Evolutionary conservation across 2,888 invertebrate species (phyloP), one percentile per base, ranked within the genome.

Genomic region (Drosophila stalkeri): DNA sequence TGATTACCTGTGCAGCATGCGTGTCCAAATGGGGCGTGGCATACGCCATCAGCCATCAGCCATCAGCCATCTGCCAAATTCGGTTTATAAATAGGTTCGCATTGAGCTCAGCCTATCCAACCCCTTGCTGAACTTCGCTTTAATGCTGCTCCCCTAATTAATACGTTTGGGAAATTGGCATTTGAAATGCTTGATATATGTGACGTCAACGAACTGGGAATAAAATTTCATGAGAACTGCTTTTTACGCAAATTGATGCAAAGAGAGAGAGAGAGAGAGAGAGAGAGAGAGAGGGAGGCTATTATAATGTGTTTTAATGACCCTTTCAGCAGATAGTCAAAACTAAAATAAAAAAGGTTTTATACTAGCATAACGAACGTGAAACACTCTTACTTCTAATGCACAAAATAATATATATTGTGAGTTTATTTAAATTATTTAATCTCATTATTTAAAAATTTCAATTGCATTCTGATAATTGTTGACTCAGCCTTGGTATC

Each of bases 1-100:
- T 86, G 86, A 86, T 86, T 86, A 86, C 83, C 77, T 86, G 82
- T 77, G 80, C 80, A 76, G 60, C 72, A 84, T 87, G 85, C 85
- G 81, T 82, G 75, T 63, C 82, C 71, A 68, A 71, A 75, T 39
- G 52, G 27, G 77, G 77, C 65, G 65, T 75, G 71, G 60, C 71
- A 64, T 65, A 23, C 12, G 6, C 59, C 33, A 27, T 27, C 9
- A 18, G 18, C 23, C 23, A 23, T n/a, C 41, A 54, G 49, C 59
- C 37, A n/a, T 27, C 9, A 18, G 18, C 14, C 23, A 46, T n/a
- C 41, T 54, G 49, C 59, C 37, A 16, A 35, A 55, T 55, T 35
- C 16, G 8, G 33, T 1, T 31, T 59, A 64, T 64, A 72, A 72
- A 71, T 64, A 16, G 59, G 43, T 20, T 20, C 39, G 44, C 56